Base-by-base conservation (phyloP, 2,113 vertebrate genomes). In the Ctenodactylus gundi region DNA sequence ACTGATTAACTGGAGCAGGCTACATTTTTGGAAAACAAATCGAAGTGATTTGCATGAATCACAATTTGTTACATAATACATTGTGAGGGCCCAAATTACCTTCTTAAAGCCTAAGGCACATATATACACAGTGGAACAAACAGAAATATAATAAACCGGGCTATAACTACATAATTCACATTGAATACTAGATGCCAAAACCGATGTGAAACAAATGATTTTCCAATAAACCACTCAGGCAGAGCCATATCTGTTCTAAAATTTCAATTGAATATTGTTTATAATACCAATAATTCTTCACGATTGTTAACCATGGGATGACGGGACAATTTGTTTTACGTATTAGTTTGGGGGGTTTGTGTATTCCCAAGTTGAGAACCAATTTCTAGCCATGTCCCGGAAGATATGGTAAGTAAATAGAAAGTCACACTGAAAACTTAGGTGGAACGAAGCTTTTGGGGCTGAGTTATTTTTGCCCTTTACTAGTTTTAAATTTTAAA, bases 21-120 rank as follows among this genome's bases (percentile, higher is more conserved):
- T 96, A 49, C 36, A 93, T 95, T 97, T 97, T 94, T 95, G 83
- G 87, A 96, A 98, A 97, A 91, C 62, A 97, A 98, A 97, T 95
- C 67, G 94, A 96, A 96, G 53, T 85, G 95, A 96, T 97, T 97
- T 97, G 82, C 88, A 95, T 2, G 34, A 97, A 65, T 97, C 88
- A 92, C 67, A 93, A 60, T 97, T 97, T 96, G 91, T 97, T 97
- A 81, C 91, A 91, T 85, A 93, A 97, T 98, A 96, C 27, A 72
- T 49, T 96, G 90, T 91, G 93, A 96, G 90, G 83, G 95, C 91
- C 31, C 94, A 93, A 93, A 97, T 97, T 97, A 97, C 96, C 95
- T 97, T 97, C 96, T 96, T 97, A 96, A 96, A 97, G 88, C 64
- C 92, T 80, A 96, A 97, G 97, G 94, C 88, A 92, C 64, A 91